These are phyloP conservation scores for Odontomyia ornata DNA, from an alignment of 2,888 invertebrate genomes.

Conservation along the genomic window DNA sequence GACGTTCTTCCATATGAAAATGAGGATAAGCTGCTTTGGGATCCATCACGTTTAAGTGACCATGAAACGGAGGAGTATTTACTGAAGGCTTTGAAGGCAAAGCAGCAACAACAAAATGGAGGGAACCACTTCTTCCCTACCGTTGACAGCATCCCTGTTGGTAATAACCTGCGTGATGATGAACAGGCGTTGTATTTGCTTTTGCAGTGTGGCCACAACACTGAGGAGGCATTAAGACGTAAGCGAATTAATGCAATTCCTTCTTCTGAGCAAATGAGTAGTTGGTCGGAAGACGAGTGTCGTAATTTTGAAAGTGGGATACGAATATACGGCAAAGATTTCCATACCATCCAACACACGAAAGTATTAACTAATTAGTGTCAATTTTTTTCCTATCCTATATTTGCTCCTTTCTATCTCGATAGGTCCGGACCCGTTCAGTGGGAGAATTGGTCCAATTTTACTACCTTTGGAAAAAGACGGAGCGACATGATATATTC, in stretches of 20 bases:
- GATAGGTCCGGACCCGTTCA: slow-evolving; percentile 81
- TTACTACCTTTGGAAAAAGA: slow-evolving; percentile 98
- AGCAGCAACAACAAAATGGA: slow-evolving; percentile 17
- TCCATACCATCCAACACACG: slow-evolving; percentile 90
- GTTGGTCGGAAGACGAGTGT: slow-evolving; percentile 98
- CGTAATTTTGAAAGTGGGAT: slow-evolving; percentile 96
- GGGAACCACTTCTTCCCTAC: slow-evolving; percentile 57
- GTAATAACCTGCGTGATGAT: slow-evolving; percentile 83
- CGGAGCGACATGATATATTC: slow-evolving; percentile 91
- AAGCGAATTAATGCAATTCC: slow-evolving; percentile 77
- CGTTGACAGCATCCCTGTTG: slow-evolving; percentile 67
- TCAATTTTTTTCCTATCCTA: not conserved
- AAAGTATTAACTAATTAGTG: slow-evolving; percentile 68
- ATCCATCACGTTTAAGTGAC: slow-evolving; percentile 79
- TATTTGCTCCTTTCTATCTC: not conserved
- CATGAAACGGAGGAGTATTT: slow-evolving; percentile 83
- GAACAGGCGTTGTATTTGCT: slow-evolving; percentile 89
- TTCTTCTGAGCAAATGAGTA: slow-evolving; percentile 72
- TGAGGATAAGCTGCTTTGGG: slow-evolving; percentile 94
- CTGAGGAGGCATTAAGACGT: slow-evolving; percentile 90
- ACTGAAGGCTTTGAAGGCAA: slow-evolving; percentile 59
- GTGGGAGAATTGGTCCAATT: slow-evolving; percentile 98
- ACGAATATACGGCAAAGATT: slow-evolving; percentile 94
- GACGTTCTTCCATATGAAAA: slow-evolving; percentile 95
- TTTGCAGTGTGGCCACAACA: slow-evolving; percentile 92